These are phyloP conservation scores for Sylvia atricapilla DNA, from an alignment of 2,113 vertebrate species.

Conservation along the genomic window DNA sequence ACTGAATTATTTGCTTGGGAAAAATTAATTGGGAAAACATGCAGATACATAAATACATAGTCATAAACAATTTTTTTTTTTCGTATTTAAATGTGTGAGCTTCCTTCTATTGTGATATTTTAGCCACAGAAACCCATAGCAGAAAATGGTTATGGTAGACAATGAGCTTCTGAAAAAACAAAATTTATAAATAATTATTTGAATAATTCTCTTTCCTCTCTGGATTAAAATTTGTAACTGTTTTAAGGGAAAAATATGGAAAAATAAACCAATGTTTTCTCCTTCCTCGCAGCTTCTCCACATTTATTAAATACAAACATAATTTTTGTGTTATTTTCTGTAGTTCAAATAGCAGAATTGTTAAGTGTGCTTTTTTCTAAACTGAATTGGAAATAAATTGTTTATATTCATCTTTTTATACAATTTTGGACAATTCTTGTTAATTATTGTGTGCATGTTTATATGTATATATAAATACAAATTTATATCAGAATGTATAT, in stretches of 20 bases:
- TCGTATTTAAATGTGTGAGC: neutral
- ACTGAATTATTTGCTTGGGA: neutral
- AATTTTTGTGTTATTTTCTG: neutral
- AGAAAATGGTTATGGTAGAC: neutral
- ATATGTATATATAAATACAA: neutral
- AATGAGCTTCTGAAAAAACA: neutral
- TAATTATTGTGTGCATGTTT: neutral
- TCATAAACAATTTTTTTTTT: neutral
- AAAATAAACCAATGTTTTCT: neutral
- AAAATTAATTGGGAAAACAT: neutral
- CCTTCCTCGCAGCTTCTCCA: neutral
- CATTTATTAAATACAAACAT: neutral
- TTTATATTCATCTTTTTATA: neutral
- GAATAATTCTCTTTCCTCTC: neutral
- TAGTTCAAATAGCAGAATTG: neutral
- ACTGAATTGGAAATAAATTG: neutral
- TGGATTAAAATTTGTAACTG: neutral
- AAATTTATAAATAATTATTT: neutral
- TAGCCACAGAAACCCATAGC: neutral
- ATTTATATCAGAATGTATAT: neutral
- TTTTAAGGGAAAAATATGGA: fast-evolving
- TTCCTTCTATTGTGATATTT: neutral
- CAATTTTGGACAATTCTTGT: neutral
- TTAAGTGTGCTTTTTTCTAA: neutral
- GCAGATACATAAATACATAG: neutral